Evolutionary conservation across 2,888 invertebrate species (phyloP).

Genomic region (Lissonota sp.): DNA sequence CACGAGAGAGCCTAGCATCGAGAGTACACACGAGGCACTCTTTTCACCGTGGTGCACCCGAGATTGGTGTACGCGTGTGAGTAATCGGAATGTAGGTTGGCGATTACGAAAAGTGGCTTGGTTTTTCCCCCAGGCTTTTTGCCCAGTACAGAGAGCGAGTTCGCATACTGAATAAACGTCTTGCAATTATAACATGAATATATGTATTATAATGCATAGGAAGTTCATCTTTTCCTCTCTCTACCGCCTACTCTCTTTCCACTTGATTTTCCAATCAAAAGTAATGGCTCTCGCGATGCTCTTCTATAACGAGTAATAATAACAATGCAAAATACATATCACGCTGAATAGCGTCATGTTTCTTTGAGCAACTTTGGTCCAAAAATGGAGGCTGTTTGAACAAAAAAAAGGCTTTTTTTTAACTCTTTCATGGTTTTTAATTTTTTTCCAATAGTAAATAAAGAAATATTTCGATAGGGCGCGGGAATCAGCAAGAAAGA

Average conservation of each 20-base stretch:
- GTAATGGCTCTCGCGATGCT: constrained; percentile 40
- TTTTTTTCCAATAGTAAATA: too few relatives aligned
- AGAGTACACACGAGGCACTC: neutral
- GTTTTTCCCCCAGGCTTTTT: constrained; percentile 29
- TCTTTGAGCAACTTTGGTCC: constrained; percentile 56
- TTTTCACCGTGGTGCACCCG: neutral
- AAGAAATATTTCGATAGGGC: neutral
- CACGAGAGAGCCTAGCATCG: constrained; percentile 6
- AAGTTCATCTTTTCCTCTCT: constrained; percentile 45
- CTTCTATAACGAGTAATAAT: constrained; percentile 39
- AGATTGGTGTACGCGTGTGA: constrained; percentile 54
- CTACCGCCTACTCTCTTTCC: neutral
- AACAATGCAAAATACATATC: constrained; percentile 27
- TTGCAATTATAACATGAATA: constrained; percentile 59
- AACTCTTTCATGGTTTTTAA: too few relatives aligned
- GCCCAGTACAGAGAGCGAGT: constrained; percentile 6
- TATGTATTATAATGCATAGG: constrained; percentile 23
- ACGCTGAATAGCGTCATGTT: constrained; percentile 33
- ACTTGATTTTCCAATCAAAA: constrained; percentile 59
- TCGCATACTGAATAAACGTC: constrained; percentile 61
- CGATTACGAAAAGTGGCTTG: constrained; percentile 68
- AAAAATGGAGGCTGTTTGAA: too few relatives aligned
- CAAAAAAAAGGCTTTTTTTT: too few relatives aligned
- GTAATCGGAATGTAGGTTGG: constrained; percentile 69
- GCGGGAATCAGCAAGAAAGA: neutral